Evolutionary conservation across 2,113 vertebrate species (phyloP).

Genomic region (Saccopteryx leptura): DNA sequence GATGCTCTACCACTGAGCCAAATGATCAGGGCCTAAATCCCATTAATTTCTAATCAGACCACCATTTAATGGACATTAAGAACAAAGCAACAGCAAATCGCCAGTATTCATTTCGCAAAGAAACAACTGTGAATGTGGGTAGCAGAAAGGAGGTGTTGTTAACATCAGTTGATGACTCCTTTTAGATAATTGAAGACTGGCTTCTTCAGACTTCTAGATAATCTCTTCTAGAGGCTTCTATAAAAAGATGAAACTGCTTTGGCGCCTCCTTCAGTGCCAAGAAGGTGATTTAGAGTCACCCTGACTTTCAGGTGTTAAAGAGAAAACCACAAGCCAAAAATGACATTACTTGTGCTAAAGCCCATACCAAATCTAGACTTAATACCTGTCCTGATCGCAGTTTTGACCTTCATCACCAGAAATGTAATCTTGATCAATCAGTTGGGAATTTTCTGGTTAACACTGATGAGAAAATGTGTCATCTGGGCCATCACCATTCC

Average conservation of each 20-base stretch:
- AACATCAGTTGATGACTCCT: not conserved
- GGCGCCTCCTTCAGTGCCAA: not conserved
- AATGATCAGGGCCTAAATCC: too few relatives aligned
- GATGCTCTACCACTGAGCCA: too few relatives aligned
- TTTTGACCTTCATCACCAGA: not conserved
- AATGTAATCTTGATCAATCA: not conserved
- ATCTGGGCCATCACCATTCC: not conserved
- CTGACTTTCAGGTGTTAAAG: not conserved
- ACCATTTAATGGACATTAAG: not conserved
- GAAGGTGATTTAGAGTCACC: not conserved
- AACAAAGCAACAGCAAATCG: not conserved
- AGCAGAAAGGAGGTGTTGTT: not conserved
- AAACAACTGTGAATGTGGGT: not conserved
- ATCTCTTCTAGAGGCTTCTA: not conserved
- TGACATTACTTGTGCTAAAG: not conserved
- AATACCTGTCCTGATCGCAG: not conserved
- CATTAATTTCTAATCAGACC: not conserved
- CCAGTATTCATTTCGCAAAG: slow-evolving; percentile 27
- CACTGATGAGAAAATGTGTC: not conserved
- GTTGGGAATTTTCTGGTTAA: not conserved
- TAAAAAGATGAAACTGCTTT: not conserved
- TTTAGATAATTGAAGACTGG: not conserved
- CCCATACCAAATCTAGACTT: not conserved
- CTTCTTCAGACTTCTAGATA: not conserved
- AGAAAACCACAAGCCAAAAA: not conserved